Conservation (phyloP, 2,888 invertebrate genomes). For the Lycia hirtaria region DNA sequence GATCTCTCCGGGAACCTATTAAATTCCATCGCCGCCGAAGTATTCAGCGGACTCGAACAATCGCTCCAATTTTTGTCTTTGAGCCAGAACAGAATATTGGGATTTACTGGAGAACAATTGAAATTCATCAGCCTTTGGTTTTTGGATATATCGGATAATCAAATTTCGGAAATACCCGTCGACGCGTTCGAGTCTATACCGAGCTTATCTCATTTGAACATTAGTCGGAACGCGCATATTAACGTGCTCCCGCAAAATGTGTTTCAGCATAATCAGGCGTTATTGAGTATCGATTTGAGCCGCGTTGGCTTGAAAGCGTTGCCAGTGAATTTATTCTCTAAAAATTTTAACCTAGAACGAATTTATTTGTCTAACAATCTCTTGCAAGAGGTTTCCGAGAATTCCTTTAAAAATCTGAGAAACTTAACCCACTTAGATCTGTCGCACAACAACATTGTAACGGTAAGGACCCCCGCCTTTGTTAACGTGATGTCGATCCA, state of each 20-base stretch:
- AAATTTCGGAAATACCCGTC: slow-evolving; percentile 89
- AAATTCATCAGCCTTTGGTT: slow-evolving; percentile 87
- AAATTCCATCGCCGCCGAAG: slow-evolving; percentile 89
- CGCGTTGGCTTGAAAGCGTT: slow-evolving; percentile 90
- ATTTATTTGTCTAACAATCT: slow-evolving; percentile 90
- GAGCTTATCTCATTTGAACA: slow-evolving; percentile 89
- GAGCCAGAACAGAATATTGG: slow-evolving; percentile 90
- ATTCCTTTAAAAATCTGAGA: slow-evolving; percentile 90
- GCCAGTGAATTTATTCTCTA: slow-evolving; percentile 89
- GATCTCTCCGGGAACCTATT: slow-evolving; percentile 93
- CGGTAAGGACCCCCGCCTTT: slow-evolving; percentile 91
- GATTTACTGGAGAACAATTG: slow-evolving; percentile 87
- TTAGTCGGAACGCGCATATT: slow-evolving; percentile 90
- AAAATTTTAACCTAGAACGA: slow-evolving; percentile 87
- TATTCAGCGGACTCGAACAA: slow-evolving; percentile 91
- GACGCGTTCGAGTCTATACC: slow-evolving; percentile 88
- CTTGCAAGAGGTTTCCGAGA: slow-evolving; percentile 91
- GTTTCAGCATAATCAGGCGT: slow-evolving; percentile 88
- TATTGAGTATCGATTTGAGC: slow-evolving; percentile 90
- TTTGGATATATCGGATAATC: slow-evolving; percentile 92
- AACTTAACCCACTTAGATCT: slow-evolving; percentile 91
- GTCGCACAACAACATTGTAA: slow-evolving; percentile 91
- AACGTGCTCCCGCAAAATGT: slow-evolving; percentile 87
- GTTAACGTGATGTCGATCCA: slow-evolving; percentile 91
- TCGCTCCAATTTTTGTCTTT: slow-evolving; percentile 89